Evolutionary conservation across 2,797 vertebrate species (phyloP).

Genomic region (Pseudochaenichthys georgianus): DNA sequence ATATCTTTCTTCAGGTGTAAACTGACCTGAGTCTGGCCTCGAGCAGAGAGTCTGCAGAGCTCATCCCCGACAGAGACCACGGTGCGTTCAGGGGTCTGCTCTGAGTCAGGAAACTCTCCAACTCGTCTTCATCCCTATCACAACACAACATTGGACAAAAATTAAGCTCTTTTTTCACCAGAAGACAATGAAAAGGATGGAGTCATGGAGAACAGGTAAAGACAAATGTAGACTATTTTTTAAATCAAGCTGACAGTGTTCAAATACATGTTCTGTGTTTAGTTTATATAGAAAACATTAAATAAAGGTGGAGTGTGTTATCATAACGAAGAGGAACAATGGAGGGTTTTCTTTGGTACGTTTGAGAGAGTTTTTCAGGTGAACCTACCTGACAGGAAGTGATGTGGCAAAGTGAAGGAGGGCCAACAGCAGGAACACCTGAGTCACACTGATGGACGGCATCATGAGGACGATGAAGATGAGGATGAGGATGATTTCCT

Average conservation of each 20-base stretch:
- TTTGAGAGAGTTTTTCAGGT: neutral
- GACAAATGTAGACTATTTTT: too few relatives aligned
- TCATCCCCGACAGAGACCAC: constrained; percentile 46
- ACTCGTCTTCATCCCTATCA: constrained; percentile 62
- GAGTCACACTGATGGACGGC: constrained; percentile 66
- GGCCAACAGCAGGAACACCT: constrained; percentile 70
- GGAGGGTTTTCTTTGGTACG: too few relatives aligned
- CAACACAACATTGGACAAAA: neutral
- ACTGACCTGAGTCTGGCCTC: constrained; percentile 65
- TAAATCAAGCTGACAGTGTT: too few relatives aligned
- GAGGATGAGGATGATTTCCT: constrained; percentile 53
- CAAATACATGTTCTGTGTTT: too few relatives aligned
- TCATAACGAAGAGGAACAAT: too few relatives aligned
- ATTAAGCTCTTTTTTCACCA: too few relatives aligned
- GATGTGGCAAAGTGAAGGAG: constrained; percentile 68
- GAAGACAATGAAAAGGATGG: neutral
- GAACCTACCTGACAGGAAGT: constrained; percentile 71
- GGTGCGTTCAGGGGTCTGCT: constrained; percentile 49
- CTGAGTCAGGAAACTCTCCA: constrained; percentile 51
- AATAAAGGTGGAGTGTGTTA: too few relatives aligned
- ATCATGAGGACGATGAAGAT: constrained; percentile 59
- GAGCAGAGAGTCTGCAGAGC: constrained; percentile 51
- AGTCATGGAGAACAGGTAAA: neutral
- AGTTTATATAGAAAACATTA: too few relatives aligned
- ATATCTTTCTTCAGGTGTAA: neutral